These are phyloP conservation scores for Microcaecilia unicolor DNA, from an alignment of 2,797 vertebrate genomes.

Conservation along the genomic window DNA sequence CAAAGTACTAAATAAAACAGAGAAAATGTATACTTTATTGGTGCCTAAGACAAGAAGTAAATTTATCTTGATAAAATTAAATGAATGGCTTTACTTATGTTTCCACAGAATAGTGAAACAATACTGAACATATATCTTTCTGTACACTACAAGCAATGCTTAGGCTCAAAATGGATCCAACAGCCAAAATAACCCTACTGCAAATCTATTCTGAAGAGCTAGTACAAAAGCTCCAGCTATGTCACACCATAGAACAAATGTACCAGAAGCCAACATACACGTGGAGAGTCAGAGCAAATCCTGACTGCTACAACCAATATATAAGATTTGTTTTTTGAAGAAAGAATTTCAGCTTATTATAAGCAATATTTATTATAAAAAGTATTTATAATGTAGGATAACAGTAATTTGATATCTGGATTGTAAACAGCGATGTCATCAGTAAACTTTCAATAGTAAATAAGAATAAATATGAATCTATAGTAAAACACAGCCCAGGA, in stretches of 20 bases:
- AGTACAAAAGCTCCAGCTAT: conserved; percentile 10
- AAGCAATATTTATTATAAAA: too few relatives aligned
- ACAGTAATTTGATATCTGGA: too few relatives aligned
- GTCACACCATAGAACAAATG: too few relatives aligned
- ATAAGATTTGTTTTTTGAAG: conserved; percentile 20
- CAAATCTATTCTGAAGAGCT: conserved; percentile 11
- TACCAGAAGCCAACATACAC: too few relatives aligned
- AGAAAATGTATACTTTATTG: conserved; percentile 40
- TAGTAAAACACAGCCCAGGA: conserved; percentile 23
- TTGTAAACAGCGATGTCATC: conserved; percentile 41
- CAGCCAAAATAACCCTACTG: conserved; percentile 8
- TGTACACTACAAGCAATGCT: conserved; percentile 25
- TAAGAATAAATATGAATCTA: conserved; percentile 23
- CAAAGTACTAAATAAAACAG: conserved; percentile 16
- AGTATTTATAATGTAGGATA: too few relatives aligned
- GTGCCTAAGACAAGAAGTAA: conserved; percentile 6
- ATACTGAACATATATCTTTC: conserved; percentile 19
- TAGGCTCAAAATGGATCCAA: conserved; percentile 1
- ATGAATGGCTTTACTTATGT: too few relatives aligned
- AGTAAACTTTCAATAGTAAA: conserved; percentile 48
- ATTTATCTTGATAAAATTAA: conserved; percentile 13
- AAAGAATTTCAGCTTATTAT: conserved; percentile 18
- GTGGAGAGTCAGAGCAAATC: conserved; percentile 22
- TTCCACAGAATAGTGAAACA: too few relatives aligned
- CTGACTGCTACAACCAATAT: conserved; percentile 7